phyloP scores from a whole-genome alignment of 2,888 invertebrate species.

The Megamerina dolium region DNA sequence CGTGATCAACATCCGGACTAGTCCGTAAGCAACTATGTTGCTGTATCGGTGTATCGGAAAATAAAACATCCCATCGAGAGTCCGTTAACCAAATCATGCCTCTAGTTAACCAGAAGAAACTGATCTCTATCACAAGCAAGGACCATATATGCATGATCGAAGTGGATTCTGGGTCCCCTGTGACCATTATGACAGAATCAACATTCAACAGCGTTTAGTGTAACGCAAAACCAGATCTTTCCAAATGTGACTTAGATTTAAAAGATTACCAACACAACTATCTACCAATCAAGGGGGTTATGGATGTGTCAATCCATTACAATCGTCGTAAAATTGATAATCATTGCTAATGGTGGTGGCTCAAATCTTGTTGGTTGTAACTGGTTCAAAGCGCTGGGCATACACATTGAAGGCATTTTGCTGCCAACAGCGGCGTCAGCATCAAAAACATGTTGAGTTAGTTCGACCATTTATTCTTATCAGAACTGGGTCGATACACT shows the following conservation, averaged over 20 bases:
- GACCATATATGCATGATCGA: too few relatives aligned
- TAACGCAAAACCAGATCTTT: slow-evolving; percentile 1
- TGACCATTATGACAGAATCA: too few relatives aligned
- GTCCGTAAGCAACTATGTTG: slow-evolving; percentile 14
- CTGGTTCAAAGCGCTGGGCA: slow-evolving; percentile 19
- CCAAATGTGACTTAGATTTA: too few relatives aligned
- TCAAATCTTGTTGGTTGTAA: slow-evolving; percentile 16
- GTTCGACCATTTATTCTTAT: not conserved
- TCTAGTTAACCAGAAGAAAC: too few relatives aligned
- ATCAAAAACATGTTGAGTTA: not conserved
- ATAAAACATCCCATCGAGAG: too few relatives aligned
- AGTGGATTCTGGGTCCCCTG: too few relatives aligned
- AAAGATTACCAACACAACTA: slow-evolving; percentile 2
- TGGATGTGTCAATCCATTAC: slow-evolving; percentile 1
- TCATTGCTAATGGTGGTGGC: slow-evolving; percentile 1
- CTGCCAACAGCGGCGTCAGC: slow-evolving; percentile 9
- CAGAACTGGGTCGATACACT: not conserved
- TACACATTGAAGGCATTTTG: slow-evolving; percentile 19
- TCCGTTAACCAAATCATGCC: too few relatives aligned
- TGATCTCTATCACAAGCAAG: too few relatives aligned
- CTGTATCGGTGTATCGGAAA: too few relatives aligned
- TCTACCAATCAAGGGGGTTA: not conserved
- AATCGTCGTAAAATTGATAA: not conserved
- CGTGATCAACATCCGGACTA: slow-evolving; percentile 14
- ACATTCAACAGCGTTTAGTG: not conserved